Conservation (phyloP, 2,113 vertebrate genomes). For the Cephalopholis sonnerati region DNA sequence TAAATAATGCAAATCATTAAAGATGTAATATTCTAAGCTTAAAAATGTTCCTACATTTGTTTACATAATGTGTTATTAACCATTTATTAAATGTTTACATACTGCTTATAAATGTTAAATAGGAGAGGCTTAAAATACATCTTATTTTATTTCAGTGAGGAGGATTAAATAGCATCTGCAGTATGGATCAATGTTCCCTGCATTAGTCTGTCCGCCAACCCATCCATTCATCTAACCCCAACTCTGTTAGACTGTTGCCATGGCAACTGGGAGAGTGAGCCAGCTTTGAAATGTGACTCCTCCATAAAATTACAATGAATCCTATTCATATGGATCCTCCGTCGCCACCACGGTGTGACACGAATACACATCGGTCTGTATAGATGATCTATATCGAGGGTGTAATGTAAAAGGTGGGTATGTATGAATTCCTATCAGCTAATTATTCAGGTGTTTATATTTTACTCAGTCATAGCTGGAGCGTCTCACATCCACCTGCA, state of each 20-base stretch:
- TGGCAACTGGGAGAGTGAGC: conserved; percentile 76
- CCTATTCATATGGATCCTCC: conserved; percentile 69
- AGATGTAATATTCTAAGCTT: background rate
- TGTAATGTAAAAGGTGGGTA: conserved; percentile 4
- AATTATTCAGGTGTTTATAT: conserved; percentile 32
- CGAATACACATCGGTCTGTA: conserved; percentile 49
- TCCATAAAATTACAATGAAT: conserved; percentile 65
- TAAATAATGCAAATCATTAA: background rate
- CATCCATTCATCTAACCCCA: conserved; percentile 52
- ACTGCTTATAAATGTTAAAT: conserved; percentile 5
- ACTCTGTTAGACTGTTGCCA: conserved; percentile 77
- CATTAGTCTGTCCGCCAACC: conserved; percentile 23
- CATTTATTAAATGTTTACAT: conserved; percentile 4
- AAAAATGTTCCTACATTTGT: conserved; percentile 1
- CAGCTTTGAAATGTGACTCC: conserved; percentile 69
- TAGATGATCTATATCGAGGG: conserved; percentile 11
- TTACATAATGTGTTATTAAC: background rate
- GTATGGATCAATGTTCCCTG: conserved; percentile 22
- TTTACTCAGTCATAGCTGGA: conserved; percentile 3
- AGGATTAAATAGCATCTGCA: conserved; percentile 33
- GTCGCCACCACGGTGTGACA: conserved; percentile 27
- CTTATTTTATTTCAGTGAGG: background rate
- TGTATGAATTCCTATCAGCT: conserved; percentile 29
- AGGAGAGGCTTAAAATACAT: background rate
- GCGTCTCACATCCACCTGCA: conserved; percentile 14